phyloP scores from a whole-genome alignment of 2,113 vertebrate species.

The Aspidoscelis tigris region DNA sequence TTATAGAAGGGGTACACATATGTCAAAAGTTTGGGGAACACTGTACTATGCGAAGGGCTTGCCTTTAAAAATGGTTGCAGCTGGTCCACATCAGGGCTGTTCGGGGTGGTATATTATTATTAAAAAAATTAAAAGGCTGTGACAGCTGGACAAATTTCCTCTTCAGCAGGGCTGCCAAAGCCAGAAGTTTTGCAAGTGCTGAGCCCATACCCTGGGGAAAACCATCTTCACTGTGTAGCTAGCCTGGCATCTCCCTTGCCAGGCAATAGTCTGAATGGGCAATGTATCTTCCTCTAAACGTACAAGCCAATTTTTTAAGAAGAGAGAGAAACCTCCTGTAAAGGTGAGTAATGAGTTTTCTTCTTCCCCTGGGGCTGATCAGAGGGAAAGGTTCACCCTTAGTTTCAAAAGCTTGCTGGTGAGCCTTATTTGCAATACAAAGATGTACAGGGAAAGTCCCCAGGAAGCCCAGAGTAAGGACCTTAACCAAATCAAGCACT shows the following conservation, averaged over 20 bases:
- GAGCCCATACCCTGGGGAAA: not conserved
- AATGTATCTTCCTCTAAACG: not conserved
- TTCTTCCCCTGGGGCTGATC: not conserved
- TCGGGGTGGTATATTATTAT: too few relatives aligned
- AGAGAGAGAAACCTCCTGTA: not conserved
- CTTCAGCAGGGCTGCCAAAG: too few relatives aligned
- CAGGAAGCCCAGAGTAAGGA: not conserved
- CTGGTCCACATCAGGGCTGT: too few relatives aligned
- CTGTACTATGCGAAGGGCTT: too few relatives aligned
- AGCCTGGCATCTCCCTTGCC: not conserved
- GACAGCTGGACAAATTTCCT: too few relatives aligned
- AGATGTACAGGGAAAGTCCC: conserved; percentile 1
- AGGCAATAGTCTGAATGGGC: not conserved
- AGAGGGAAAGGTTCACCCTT: not conserved
- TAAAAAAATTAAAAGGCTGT: too few relatives aligned
- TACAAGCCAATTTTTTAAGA: not conserved
- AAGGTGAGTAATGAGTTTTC: not conserved
- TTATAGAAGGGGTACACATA: too few relatives aligned
- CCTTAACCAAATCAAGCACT: conserved; percentile 25
- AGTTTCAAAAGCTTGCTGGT: not conserved
- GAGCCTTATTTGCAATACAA: conserved; percentile 18
- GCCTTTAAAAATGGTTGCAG: too few relatives aligned
- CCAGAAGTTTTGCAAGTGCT: too few relatives aligned
- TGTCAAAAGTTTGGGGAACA: too few relatives aligned
- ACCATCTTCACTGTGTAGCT: not conserved